phyloP scores from a whole-genome alignment of 2,797 vertebrate genomes.

The Sebastes hopkinsi region DNA sequence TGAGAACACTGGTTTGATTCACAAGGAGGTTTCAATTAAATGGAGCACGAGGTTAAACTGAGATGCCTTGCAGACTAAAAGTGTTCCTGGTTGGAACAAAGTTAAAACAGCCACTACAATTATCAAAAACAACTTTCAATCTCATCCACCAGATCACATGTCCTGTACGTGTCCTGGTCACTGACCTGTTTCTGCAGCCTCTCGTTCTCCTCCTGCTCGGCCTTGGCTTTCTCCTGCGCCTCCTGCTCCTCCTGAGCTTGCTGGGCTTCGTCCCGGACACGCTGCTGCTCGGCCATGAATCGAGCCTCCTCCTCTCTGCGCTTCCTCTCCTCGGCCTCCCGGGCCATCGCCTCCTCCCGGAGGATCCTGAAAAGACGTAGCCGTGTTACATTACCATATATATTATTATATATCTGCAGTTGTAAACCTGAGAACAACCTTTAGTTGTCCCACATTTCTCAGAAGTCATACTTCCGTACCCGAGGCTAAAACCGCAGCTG shows the following conservation, averaged over 20 bases:
- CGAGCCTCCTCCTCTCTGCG: slow-evolving; percentile 86
- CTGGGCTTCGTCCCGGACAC: slow-evolving; percentile 77
- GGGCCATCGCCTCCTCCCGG: slow-evolving; percentile 85
- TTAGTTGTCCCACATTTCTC: neutral
- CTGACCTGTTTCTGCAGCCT: slow-evolving; percentile 91
- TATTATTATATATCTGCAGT: neutral
- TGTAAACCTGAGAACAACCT: neutral
- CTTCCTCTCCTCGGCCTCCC: slow-evolving; percentile 86
- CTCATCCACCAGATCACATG: neutral
- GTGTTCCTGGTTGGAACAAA: neutral
- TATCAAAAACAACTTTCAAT: neutral
- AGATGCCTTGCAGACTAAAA: neutral
- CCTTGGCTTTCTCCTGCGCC: slow-evolving; percentile 83
- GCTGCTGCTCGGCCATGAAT: slow-evolving; percentile 82
- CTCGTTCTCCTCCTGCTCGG: slow-evolving; percentile 88
- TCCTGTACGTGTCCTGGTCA: neutral
- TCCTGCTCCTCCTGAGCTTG: slow-evolving; percentile 81
- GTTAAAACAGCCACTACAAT: neutral
- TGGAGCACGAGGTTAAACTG: neutral
- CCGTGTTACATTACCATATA: neutral
- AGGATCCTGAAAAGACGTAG: slow-evolving; percentile 71
- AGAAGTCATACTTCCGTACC: neutral
- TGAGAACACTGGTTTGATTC: neutral
- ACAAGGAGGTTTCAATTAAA: neutral
- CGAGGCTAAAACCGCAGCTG: neutral